Percentiles rank a stretch among this genome's conserved stretches.
Evolutionary conservation across 2,888 invertebrate species (phyloP).

Genomic region (Ophraella communa): DNA sequence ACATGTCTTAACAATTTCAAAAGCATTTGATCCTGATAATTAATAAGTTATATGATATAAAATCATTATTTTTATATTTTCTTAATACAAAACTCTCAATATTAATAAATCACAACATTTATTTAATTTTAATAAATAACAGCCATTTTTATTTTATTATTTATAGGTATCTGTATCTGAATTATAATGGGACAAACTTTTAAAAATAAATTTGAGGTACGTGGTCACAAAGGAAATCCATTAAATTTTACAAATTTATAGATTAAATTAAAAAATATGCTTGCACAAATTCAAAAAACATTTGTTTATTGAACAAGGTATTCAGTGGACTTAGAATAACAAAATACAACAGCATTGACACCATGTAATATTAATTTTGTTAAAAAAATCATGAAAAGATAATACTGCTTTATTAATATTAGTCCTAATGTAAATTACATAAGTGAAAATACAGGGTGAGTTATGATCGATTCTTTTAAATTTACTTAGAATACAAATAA

Average conservation of each 20-base stretch:
- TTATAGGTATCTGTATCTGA: neutral
- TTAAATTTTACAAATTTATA: constrained; percentile 20
- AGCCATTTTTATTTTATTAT: neutral
- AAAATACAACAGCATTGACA: constrained; percentile 37
- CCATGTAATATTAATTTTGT: constrained; percentile 35
- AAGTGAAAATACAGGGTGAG: constrained; percentile 21
- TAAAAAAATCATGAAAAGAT: constrained; percentile 26
- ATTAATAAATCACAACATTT: neutral
- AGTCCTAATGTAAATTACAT: constrained; percentile 35
- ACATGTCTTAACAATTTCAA: neutral
- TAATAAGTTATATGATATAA: neutral
- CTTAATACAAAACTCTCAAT: neutral
- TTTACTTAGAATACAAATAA: neutral
- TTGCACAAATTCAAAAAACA: constrained; percentile 40
- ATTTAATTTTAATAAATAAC: neutral
- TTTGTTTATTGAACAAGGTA: constrained; percentile 34
- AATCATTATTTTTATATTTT: neutral
- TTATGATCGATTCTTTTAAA: constrained; percentile 3
- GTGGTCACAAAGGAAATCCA: constrained; percentile 13
- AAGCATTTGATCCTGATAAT: neutral
- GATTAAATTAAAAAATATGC: constrained; percentile 12
- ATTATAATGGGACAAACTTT: neutral
- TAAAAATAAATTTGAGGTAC: neutral
- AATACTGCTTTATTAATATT: constrained; percentile 38
- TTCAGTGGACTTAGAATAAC: constrained; percentile 35